These are phyloP conservation scores for Orestias chungarensis DNA, from an alignment of 2,797 vertebrate species.

Conservation along the genomic window DNA sequence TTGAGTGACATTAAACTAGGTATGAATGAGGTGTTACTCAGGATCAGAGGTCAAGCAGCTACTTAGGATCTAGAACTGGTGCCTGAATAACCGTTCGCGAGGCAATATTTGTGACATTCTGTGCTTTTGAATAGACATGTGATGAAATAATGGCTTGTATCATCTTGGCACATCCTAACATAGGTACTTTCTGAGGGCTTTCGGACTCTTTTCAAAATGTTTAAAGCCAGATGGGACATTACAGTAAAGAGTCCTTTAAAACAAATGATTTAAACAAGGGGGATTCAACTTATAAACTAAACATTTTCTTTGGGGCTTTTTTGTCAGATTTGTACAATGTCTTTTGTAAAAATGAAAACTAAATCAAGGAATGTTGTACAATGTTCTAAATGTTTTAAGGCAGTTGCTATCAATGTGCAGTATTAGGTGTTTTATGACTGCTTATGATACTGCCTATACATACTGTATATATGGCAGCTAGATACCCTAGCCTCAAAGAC, in stretches of 20 bases:
- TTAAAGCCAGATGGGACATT: neutral
- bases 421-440: slow-evolving; percentile 39
- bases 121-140: slow-evolving; percentile 11
- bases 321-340: neutral
- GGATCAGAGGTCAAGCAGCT: slow-evolving; percentile 50
- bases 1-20: slow-evolving; percentile 24
- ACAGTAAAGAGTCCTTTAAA: neutral
- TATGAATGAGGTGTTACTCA: slow-evolving; percentile 35
- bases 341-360: neutral
- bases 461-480: slow-evolving; percentile 41
- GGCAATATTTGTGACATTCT: slow-evolving; percentile 26
- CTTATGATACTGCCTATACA: slow-evolving; percentile 49
- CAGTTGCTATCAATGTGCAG: slow-evolving; percentile 34
- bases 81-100: slow-evolving; percentile 35
- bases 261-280: neutral
- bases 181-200: neutral
- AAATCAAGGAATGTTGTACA: slow-evolving; percentile 7
- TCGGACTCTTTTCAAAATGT: neutral
- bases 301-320: neutral
- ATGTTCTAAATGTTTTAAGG: slow-evolving; percentile 47
- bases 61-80: slow-evolving; percentile 42
- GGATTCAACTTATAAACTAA: neutral
- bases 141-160: slow-evolving; percentile 4
- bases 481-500: slow-evolving; percentile 44
- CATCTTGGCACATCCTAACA: slow-evolving; percentile 22